These are phyloP conservation scores for Notocelia uddmanniana DNA, from an alignment of 2,888 invertebrate species.

Conservation along the genomic window DNA sequence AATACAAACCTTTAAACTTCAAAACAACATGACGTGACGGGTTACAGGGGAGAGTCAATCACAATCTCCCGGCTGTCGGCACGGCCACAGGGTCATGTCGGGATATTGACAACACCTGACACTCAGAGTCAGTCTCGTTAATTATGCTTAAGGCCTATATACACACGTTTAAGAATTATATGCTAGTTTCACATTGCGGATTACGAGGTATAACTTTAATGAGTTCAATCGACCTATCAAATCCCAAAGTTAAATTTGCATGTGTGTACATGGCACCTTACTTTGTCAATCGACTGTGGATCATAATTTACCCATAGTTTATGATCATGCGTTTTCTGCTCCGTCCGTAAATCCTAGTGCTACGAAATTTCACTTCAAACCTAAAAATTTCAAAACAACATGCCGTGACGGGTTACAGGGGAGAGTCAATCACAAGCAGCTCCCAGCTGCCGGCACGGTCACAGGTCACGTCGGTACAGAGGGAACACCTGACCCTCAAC, in stretches of 20 bases:
- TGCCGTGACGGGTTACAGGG: constrained; percentile 2
- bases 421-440: constrained; percentile 31
- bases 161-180: too few relatives aligned
- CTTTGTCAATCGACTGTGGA: too few relatives aligned
- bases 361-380: background rate
- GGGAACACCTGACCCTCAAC: background rate
- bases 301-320: too few relatives aligned
- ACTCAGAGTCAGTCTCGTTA: too few relatives aligned
- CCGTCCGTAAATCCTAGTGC: too few relatives aligned
- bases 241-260: too few relatives aligned
- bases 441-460: constrained; percentile 14
- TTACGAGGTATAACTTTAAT: too few relatives aligned
- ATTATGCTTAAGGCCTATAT: too few relatives aligned
- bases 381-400: background rate
- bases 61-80: constrained; percentile 24
- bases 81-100: constrained; percentile 1
- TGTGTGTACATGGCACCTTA: too few relatives aligned
- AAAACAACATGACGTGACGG: constrained; percentile 2
- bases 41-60: constrained; percentile 27
- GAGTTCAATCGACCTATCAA: too few relatives aligned
- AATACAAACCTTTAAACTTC: background rate
- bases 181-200: too few relatives aligned
- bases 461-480: constrained; percentile 21
- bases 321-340: too few relatives aligned
- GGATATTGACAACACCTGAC: constrained; percentile 14